A percentile compares a stretch with the other conserved stretches of the same genome.
phyloP scores from a whole-genome alignment of 1,140 invertebrate genomes.

The Phymorhynchus buccinoides region DNA sequence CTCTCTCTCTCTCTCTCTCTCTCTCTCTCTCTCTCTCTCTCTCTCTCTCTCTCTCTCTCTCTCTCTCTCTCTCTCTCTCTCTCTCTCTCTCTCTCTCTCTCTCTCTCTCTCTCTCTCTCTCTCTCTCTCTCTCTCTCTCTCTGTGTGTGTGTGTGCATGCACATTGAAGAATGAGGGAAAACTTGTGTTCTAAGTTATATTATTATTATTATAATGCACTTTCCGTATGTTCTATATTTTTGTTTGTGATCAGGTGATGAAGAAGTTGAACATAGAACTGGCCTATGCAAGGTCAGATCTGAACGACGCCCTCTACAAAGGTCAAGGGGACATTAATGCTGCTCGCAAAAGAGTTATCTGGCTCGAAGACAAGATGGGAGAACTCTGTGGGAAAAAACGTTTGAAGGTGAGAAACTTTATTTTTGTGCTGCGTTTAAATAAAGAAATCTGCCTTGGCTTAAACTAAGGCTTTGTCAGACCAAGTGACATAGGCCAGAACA shows the following conservation, averaged over 20 bases:
- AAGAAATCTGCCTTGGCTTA: too few species aligned
- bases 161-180: neutral
- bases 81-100: too few species aligned
- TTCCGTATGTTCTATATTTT: neutral
- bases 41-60: too few species aligned
- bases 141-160: neutral
- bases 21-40: too few species aligned
- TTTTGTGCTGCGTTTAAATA: too few species aligned
- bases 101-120: too few species aligned
- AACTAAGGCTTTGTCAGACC: too few species aligned
- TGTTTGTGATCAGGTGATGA: slow-evolving; percentile 55
- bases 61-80: too few species aligned
- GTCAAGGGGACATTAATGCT: slow-evolving; percentile 60
- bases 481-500: too few species aligned
- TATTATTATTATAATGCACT: neutral
- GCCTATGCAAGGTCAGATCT: slow-evolving; percentile 65
- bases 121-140: neutral
- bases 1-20: too few species aligned
- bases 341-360: slow-evolving; percentile 68
- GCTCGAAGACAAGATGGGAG: slow-evolving; percentile 69
- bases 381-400: slow-evolving; percentile 61
- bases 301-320: slow-evolving; percentile 58
- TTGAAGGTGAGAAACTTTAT: slow-evolving; percentile 61
- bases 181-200: neutral
- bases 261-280: slow-evolving; percentile 68